Evolutionary conservation across 2,113 vertebrate species (phyloP).

Genomic region (Scytalopus superciliaris): DNA sequence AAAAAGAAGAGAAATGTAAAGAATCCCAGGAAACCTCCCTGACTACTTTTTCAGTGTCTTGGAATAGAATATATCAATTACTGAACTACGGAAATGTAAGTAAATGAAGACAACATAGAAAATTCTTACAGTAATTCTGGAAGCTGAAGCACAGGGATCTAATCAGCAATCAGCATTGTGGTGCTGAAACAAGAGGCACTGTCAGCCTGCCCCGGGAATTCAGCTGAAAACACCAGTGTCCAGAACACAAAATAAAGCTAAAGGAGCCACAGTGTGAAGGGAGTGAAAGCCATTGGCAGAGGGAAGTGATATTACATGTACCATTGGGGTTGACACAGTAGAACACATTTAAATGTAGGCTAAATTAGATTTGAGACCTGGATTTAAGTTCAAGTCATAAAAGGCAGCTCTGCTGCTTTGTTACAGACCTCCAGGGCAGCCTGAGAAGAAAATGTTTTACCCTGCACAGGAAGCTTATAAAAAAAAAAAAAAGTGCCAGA

Average conservation of each 20-base stretch:
- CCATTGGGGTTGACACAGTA: neutral
- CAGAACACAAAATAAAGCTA: neutral
- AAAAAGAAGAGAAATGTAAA: neutral
- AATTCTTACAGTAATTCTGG: neutral
- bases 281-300: neutral
- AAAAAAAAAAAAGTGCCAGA: neutral
- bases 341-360: neutral
- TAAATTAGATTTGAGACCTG: neutral
- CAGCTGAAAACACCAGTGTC: neutral
- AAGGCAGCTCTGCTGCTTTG: neutral
- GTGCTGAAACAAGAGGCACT: neutral
- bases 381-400: neutral
- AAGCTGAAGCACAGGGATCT: neutral
- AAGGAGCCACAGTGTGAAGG: neutral
- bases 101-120: neutral
- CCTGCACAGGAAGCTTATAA: neutral
- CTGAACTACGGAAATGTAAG: neutral
- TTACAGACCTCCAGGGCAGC: neutral
- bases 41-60: neutral
- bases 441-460: neutral
- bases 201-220: neutral
- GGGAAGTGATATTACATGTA: neutral
- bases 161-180: neutral
- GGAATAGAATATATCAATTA: accelerated
- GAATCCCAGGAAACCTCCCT: neutral